Evolutionary conservation across 2,888 invertebrate genomes (phyloP), one percentile per base, ranked within the genome.

Genomic region (Monochamus alternatus): DNA sequence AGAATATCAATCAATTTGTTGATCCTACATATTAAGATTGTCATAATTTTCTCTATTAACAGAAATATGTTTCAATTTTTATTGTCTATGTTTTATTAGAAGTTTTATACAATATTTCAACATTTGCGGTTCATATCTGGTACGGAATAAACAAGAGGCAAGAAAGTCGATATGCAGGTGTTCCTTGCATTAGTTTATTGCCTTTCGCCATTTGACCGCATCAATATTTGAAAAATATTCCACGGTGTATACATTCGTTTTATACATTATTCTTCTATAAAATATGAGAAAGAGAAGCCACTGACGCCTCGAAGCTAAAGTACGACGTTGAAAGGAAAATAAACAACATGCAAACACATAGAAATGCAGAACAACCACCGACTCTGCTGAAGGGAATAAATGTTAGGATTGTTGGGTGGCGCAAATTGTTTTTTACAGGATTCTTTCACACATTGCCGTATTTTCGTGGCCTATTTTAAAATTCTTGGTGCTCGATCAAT

Each of bases 361-460:
- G 62, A 63, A 43, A 43, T 38, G 62, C 43, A 63, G 43, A n/a
- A 38, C 43, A 14, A n/a, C 43, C 62, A n/a, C 43, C 38, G 14
- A 43, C 62, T 63, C 8, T 43, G 43, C 38, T 63, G 38, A 63
- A 43, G 43, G 14, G 14, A 71, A 55, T 52, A 63, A 63, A 71
- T 51, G 62, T 38, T 52, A 63, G 63, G 52, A 62, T n/a, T 63
- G 71, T 63, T 71, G 22, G 63, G 32, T 43, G 51, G 38, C 14
- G 43, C 62, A 62, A 58, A 71, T 71, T 63, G 71, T 71, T 71
- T 71, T 63, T 63, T 63, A 43, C 52, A 30, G n/a, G 52, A 51
- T 62, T 71, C 71, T 52, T 63, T n/a, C 22, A 51, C 31, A 52
- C 60, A 71, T 62, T 30, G 63, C 52, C 38, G 43, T 38, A 62